Conservation (phyloP, 2,113 vertebrate species). For the Microcebus jonahi region DNA sequence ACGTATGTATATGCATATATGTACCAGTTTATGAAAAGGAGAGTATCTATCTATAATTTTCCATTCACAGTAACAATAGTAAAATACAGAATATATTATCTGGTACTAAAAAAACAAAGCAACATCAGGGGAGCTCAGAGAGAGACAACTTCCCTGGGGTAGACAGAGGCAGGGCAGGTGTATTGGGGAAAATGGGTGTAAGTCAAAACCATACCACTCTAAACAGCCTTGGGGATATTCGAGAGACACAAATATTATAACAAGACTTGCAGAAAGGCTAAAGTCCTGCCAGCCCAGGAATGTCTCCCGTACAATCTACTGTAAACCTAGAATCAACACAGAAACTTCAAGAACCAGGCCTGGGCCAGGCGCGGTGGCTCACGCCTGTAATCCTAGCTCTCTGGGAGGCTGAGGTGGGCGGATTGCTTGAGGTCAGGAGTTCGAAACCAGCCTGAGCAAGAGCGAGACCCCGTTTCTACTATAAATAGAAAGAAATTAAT, state of each 20-base stretch:
- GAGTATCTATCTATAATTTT: background rate
- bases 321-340: background rate
- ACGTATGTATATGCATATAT: no score
- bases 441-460: no score
- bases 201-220: background rate
- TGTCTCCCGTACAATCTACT: background rate
- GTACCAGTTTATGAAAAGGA: background rate
- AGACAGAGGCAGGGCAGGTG: background rate
- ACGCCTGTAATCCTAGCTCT: no score
- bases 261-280: background rate
- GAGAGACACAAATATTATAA: background rate
- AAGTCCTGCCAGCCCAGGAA: no score
- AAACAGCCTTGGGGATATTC: background rate
- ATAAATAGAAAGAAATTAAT: no score
- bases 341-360: background rate
- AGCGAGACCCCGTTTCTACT: no score
- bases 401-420: no score
- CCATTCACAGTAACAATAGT: background rate
- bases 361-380: no score
- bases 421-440: no score
- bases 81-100: background rate
- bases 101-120: background rate
- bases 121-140: background rate
- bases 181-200: background rate
- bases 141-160: background rate